Conservation (phyloP, 2,797 vertebrate genomes). For the Enteromius unitaeniatus region DNA sequence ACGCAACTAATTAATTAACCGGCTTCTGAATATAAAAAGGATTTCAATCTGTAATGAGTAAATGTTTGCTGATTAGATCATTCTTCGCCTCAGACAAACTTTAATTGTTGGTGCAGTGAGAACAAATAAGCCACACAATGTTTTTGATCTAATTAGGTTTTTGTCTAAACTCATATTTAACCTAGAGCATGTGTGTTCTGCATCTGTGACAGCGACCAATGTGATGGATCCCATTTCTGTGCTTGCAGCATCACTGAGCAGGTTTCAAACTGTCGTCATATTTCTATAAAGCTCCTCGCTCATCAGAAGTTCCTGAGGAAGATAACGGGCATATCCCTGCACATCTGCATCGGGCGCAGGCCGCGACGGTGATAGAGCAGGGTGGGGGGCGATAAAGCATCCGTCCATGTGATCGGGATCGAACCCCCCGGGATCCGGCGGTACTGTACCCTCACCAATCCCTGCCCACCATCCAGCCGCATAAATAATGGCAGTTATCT, state of each 20-base stretch:
- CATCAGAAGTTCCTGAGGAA: neutral
- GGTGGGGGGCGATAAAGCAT: conserved; percentile 66
- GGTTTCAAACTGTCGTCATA: neutral
- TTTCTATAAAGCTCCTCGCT: neutral
- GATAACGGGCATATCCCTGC: neutral
- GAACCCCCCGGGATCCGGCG: conserved; percentile 75
- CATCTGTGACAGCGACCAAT: neutral
- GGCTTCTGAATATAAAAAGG: conserved; percentile 77
- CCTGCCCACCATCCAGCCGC: conserved; percentile 76
- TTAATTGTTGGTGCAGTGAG: conserved; percentile 54
- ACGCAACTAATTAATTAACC: conserved; percentile 84
- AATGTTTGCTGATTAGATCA: conserved; percentile 82
- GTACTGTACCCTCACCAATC: conserved; percentile 80
- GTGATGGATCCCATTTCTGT: neutral
- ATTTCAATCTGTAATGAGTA: conserved; percentile 79
- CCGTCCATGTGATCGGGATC: conserved; percentile 75
- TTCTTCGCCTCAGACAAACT: conserved; percentile 65
- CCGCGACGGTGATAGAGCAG: conserved; percentile 49
- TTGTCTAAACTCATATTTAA: conserved; percentile 6
- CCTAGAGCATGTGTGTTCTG: neutral
- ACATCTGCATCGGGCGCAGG: neutral
- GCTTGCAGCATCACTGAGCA: neutral
- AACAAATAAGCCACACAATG: conserved; percentile 1
- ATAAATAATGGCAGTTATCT: conserved; percentile 85
- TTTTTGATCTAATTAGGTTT: conserved; percentile 30